Percentiles rank a stretch among this genome's conserved stretches.
Evolutionary conservation across 2,888 invertebrate species (phyloP).

Genomic region (Lagria hirta): DNA sequence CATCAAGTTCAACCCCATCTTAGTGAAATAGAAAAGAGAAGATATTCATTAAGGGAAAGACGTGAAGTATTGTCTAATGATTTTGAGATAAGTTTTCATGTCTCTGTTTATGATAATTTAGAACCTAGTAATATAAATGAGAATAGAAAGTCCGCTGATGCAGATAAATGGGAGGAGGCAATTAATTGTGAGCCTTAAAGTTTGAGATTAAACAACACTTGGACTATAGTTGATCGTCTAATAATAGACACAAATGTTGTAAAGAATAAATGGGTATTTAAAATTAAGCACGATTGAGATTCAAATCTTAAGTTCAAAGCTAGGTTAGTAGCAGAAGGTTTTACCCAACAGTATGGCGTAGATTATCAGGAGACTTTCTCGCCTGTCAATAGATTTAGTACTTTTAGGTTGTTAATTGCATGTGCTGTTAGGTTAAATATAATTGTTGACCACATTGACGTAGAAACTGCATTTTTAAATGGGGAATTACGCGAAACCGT

Average conservation of each 20-base stretch:
- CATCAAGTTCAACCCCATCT: too few species aligned
- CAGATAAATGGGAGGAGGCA: neutral
- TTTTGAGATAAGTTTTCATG: too few species aligned
- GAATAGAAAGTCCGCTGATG: neutral
- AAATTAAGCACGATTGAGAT: neutral
- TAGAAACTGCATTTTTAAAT: constrained; percentile 11
- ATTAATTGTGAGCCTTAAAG: neutral
- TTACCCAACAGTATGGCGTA: constrained; percentile 1
- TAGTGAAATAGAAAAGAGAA: neutral
- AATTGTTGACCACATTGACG: constrained; percentile 3
- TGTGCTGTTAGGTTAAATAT: constrained; percentile 5
- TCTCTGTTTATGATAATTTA: neutral
- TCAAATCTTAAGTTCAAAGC: constrained; percentile 14
- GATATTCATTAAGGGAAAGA: too few species aligned
- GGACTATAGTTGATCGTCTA: neutral
- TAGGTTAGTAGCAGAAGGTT: constrained; percentile 8
- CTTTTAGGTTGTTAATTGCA: neutral
- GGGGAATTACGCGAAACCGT: constrained; percentile 3
- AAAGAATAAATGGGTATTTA: neutral
- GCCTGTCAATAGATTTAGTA: constrained; percentile 9
- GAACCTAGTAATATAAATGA: neutral
- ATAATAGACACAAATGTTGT: neutral
- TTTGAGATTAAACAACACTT: neutral
- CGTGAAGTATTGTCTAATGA: too few species aligned
- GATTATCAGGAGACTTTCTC: constrained; percentile 12